A percentile compares a stretch with the other conserved stretches of the same genome.
Evolutionary conservation across 2,888 invertebrate genomes (phyloP).

Genomic region (Archaeoteleia sp.): DNA sequence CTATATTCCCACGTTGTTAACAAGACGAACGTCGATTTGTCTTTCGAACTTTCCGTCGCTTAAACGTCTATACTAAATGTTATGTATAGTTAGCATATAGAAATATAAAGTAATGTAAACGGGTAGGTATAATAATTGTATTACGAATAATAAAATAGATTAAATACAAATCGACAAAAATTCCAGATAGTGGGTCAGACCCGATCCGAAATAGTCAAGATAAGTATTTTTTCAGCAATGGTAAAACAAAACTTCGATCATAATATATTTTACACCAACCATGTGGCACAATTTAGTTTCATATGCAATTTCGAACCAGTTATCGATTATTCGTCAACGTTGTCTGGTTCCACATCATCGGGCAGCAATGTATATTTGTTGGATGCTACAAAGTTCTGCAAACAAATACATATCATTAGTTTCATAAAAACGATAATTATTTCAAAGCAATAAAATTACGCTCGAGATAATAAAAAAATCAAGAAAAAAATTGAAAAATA

Average conservation of each 20-base stretch:
- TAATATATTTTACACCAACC: slow-evolving; percentile 68
- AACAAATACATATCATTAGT: slow-evolving; percentile 55
- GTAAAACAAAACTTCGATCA: slow-evolving; percentile 65
- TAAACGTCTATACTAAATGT: slow-evolving; percentile 43
- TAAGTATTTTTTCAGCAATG: slow-evolving; percentile 60
- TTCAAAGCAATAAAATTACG: too few species aligned
- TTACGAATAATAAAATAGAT: too few species aligned
- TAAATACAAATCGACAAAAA: slow-evolving; percentile 71
- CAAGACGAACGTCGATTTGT: slow-evolving; percentile 5
- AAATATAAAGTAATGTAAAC: slow-evolving; percentile 60
- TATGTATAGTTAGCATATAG: slow-evolving; percentile 49
- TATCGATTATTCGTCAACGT: slow-evolving; percentile 67
- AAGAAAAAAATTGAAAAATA: background rate
- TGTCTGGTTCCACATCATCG: slow-evolving; percentile 80
- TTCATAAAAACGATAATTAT: background rate
- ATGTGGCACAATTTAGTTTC: slow-evolving; percentile 71
- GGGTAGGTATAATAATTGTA: slow-evolving; percentile 56
- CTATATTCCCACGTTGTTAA: slow-evolving; percentile 27
- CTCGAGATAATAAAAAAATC: too few species aligned
- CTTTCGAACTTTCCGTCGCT: slow-evolving; percentile 44
- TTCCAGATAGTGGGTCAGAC: slow-evolving; percentile 58
- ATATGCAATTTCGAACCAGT: slow-evolving; percentile 63
- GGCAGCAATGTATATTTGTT: slow-evolving; percentile 86
- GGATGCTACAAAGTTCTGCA: slow-evolving; percentile 83
- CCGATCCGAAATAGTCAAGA: slow-evolving; percentile 55